These are phyloP conservation scores for Acronicta psi DNA, from an alignment of 2,888 invertebrate species.

Conservation along the genomic window DNA sequence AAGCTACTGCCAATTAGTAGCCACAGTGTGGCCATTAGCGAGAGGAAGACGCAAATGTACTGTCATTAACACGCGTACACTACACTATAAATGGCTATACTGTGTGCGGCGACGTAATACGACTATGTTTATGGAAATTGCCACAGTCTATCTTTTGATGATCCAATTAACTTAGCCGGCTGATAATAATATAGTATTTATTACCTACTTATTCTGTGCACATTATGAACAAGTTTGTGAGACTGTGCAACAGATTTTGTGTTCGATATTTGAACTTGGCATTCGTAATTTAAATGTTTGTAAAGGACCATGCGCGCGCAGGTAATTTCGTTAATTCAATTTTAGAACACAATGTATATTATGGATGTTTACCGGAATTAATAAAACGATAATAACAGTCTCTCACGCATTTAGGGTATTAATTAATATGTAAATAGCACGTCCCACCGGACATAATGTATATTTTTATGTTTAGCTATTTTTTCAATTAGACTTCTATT, in stretches of 20 bases:
- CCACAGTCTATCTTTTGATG: conserved; percentile 16
- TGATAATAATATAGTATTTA: conserved; percentile 10
- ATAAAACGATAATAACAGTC: conserved; percentile 23
- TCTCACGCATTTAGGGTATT: conserved; percentile 26
- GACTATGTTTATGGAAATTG: conserved; percentile 29
- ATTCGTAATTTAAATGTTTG: conserved; percentile 7
- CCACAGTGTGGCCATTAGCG: conserved; percentile 55
- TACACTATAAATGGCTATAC: conserved; percentile 37
- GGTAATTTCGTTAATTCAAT: neutral
- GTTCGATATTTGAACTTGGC: conserved; percentile 22
- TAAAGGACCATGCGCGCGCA: too few relatives aligned
- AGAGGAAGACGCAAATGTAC: conserved; percentile 47
- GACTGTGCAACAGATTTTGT: neutral
- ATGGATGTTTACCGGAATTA: conserved; percentile 33
- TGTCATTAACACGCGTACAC: conserved; percentile 50
- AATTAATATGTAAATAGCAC: conserved; percentile 49
- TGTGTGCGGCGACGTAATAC: conserved; percentile 9
- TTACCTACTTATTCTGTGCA: conserved; percentile 5
- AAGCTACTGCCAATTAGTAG: conserved; percentile 55
- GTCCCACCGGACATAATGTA: conserved; percentile 29
- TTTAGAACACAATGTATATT: conserved; percentile 8
- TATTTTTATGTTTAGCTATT: conserved; percentile 37
- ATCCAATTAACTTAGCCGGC: conserved; percentile 22
- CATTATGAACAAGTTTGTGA: conserved; percentile 3
- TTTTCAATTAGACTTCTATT: conserved; percentile 37